These are phyloP conservation scores for Fragum whitleyi DNA, from an alignment of 2,888 invertebrate species.

Conservation along the genomic window DNA sequence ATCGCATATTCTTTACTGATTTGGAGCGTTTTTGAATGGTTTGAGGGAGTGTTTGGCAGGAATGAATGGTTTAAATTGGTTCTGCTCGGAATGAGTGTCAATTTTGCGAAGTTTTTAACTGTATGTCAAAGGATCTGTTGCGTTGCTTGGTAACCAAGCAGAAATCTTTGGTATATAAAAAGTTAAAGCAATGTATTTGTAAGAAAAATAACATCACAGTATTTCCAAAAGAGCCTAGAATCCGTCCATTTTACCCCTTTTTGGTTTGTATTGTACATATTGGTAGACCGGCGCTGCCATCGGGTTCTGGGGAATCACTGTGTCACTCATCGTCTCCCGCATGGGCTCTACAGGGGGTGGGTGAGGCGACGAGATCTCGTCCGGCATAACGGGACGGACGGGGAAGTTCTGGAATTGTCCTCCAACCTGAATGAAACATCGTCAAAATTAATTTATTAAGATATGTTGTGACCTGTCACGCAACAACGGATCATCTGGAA, in stretches of 20 bases:
- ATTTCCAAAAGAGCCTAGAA: slow-evolving; percentile 33
- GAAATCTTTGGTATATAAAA: too few species aligned
- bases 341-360: slow-evolving; percentile 20
- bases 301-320: slow-evolving; percentile 52
- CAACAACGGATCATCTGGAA: background rate
- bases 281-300: slow-evolving; percentile 51
- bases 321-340: slow-evolving; percentile 36
- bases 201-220: too few species aligned
- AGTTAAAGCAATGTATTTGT: too few species aligned
- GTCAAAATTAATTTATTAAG: background rate
- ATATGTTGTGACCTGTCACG: too few species aligned
- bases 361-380: slow-evolving; percentile 24
- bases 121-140: too few species aligned
- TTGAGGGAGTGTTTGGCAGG: too few species aligned
- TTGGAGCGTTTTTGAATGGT: too few species aligned
- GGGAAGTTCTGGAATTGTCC: slow-evolving; percentile 55
- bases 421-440: slow-evolving; percentile 48
- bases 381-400: slow-evolving; percentile 11
- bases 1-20: too few species aligned
- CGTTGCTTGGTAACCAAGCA: too few species aligned
- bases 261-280: slow-evolving; percentile 54
- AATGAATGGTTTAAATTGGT: too few species aligned
- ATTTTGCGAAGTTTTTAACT: too few species aligned
- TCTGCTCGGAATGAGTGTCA: too few species aligned
- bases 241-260: slow-evolving; percentile 47